Percentiles rank a stretch among this genome's conserved stretches.
Evolutionary conservation across 2,113 vertebrate species (phyloP).

Genomic region (Malurus alboscapulatus): DNA sequence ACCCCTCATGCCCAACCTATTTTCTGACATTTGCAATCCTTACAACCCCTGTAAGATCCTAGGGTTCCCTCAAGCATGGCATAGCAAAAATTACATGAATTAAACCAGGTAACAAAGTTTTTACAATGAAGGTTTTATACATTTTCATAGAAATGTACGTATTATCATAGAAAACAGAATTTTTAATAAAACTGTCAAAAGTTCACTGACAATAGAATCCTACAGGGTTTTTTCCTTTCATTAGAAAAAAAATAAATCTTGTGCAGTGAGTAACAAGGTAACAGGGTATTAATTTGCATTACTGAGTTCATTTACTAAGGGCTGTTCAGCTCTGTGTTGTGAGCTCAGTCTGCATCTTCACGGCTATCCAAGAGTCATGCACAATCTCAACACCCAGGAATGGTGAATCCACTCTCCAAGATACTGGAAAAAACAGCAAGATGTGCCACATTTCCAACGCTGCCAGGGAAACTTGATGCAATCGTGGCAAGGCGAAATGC

Average conservation of each 20-base stretch:
- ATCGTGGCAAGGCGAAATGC: background rate
- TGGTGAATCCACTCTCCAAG: background rate
- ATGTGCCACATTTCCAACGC: background rate
- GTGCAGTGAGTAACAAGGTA: background rate
- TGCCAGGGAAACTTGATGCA: background rate
- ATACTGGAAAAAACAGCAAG: background rate
- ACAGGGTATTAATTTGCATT: background rate
- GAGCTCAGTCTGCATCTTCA: background rate
- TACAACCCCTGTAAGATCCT: background rate
- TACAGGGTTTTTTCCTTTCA: background rate
- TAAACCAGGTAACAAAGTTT: background rate
- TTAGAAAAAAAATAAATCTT: background rate
- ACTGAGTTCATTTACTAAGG: background rate
- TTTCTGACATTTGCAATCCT: background rate
- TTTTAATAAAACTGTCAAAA: background rate
- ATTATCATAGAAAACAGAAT: background rate
- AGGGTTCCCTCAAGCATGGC: background rate
- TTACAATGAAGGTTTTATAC: background rate
- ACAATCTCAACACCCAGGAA: background rate
- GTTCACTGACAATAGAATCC: background rate
- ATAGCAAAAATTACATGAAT: background rate
- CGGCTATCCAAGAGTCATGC: background rate
- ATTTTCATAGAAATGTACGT: background rate
- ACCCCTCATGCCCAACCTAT: background rate
- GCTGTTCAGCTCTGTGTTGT: background rate